Base-by-base conservation (phyloP, 2,113 vertebrate species). In the Gallinago media region DNA sequence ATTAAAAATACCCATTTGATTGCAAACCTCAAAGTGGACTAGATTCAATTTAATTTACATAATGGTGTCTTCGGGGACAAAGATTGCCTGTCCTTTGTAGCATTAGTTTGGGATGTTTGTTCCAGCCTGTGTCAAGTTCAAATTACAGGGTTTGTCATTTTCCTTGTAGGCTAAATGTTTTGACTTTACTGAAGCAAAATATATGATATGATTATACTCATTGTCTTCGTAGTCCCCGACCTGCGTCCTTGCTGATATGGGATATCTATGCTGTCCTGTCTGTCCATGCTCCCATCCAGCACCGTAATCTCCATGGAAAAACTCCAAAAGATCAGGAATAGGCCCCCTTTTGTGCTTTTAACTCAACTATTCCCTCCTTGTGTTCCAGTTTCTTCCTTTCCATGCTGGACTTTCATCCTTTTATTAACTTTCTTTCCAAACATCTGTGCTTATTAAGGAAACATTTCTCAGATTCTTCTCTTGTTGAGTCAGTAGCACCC, bases 31-130 rank as follows among this genome's bases (percentile, higher is more conserved):
- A 83, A 82, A 81, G 88, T 93, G 50, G 86, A 85, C 95, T 89
- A 84, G 70, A 94, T 94, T 95, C 84, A 92, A 93, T 88, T 80
- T 76, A 79, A 89, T 85, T 71, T 81, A 71, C 36, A 73, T 81
- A 73, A 75, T 72, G 32, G 61, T 91, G 50, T 95, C 94, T 95
- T 95, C 95, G 65, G 96, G 91, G 91, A 89, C 80, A 81, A 84
- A 96, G 94, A 94, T 96, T 95, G 79, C 79, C 3, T 91, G 96
- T 96, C 94, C 89, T 96, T 79, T 92, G 91, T 94, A 95, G 88
- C 80, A 91, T 78, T 74, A 92, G 77, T 94, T 94, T 91, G 91
- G 88, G 83, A 95, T 95, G 61, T 93, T 94, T 96, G 94, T 95
- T 96, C 78, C 76, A 88, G 92, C 88, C 54, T 81, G 92, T 92